Percentiles rank a stretch among this genome's conserved stretches.
phyloP scores from a whole-genome alignment of 2,888 invertebrate species.

The Apamea sordens region DNA sequence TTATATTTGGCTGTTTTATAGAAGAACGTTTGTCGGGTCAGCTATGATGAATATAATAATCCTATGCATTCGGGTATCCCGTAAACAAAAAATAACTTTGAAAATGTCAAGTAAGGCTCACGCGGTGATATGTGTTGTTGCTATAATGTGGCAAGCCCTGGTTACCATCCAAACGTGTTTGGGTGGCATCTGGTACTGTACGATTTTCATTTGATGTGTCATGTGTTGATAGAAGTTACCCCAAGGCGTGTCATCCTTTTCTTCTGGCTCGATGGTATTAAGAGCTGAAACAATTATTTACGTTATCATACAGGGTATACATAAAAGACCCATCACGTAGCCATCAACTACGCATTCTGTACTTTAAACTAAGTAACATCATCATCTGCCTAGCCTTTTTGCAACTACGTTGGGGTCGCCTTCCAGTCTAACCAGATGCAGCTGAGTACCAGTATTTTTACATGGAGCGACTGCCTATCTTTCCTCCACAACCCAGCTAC shows the following conservation, averaged over 20 bases:
- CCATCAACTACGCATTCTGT: too few species aligned
- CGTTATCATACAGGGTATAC: not conserved
- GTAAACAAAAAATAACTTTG: not conserved
- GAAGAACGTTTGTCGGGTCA: not conserved
- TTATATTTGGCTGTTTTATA: not conserved
- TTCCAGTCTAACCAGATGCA: too few species aligned
- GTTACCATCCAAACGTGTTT: accelerated
- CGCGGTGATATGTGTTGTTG: conserved; percentile 57
- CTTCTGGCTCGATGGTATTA: too few species aligned
- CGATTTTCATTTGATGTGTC: accelerated
- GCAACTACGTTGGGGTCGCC: too few species aligned
- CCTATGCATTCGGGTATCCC: not conserved
- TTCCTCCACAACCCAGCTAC: too few species aligned
- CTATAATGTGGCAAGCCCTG: conserved; percentile 49
- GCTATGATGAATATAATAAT: not conserved
- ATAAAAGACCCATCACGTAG: too few species aligned
- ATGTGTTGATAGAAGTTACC: not conserved
- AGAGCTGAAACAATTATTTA: conserved; percentile 5
- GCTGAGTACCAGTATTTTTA: too few species aligned
- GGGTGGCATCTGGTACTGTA: accelerated
- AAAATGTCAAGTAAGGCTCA: conserved; percentile 44
- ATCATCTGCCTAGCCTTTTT: too few species aligned
- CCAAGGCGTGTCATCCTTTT: not conserved
- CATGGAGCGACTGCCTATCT: too few species aligned
- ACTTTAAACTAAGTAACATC: too few species aligned